A percentile compares a stretch with the other conserved stretches of the same genome.
Conservation (phyloP, 1,140 invertebrate genomes). For the Sarcophaga bullata region DNA sequence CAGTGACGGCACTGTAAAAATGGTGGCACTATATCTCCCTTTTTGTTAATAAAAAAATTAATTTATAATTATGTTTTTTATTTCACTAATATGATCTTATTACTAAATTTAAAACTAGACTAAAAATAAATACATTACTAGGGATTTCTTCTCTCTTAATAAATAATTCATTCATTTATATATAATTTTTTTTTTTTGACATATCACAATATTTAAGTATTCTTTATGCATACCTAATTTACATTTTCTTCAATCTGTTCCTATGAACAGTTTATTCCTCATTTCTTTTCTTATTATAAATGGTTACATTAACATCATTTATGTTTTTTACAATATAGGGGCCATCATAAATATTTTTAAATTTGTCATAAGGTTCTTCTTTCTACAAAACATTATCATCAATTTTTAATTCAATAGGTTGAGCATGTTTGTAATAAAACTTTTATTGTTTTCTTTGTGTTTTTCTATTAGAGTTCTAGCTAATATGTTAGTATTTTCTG, state of each 20-base stretch:
- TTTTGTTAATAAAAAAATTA: no score
- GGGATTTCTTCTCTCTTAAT: no score
- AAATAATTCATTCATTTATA: no score
- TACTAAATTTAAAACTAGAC: no score
- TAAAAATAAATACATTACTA: no score
- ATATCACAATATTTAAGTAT: no score
- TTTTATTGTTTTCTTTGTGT: neutral
- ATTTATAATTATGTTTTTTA: no score
- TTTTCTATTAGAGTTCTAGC: neutral
- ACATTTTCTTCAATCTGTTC: neutral
- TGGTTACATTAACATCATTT: neutral
- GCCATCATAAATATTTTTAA: neutral
- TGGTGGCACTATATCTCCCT: no score
- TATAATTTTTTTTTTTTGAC: no score
- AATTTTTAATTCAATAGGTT: neutral
- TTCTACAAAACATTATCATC: neutral
- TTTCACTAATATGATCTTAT: no score
- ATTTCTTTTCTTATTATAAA: neutral
- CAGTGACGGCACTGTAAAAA: no score
- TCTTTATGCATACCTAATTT: no score
- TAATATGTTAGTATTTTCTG: neutral
- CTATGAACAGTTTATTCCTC: neutral
- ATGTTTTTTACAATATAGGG: neutral
- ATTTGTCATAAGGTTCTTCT: neutral
- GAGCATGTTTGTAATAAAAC: neutral